These are phyloP conservation scores for Acrocera orbiculus DNA, from an alignment of 2,888 invertebrate species.

Conservation along the genomic window DNA sequence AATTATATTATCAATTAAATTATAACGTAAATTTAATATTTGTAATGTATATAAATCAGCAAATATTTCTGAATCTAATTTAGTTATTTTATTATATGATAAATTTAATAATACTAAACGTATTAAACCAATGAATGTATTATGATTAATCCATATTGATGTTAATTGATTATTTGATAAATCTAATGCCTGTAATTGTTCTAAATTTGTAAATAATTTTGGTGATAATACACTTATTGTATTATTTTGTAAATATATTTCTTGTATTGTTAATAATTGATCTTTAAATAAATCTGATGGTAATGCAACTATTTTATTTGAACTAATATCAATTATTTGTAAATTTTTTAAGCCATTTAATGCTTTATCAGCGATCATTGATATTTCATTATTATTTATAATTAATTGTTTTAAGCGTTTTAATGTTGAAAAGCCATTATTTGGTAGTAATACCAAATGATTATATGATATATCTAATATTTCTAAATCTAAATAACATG, in stretches of 20 bases:
- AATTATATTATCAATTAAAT: conserved; percentile 63
- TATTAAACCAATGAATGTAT: conserved; percentile 73
- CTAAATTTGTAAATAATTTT: conserved; percentile 68
- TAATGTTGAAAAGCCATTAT: conserved; percentile 63
- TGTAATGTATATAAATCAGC: conserved; percentile 71
- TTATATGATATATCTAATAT: conserved; percentile 69
- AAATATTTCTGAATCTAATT: conserved; percentile 67
- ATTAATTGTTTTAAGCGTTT: conserved; percentile 62
- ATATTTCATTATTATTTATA: conserved; percentile 75
- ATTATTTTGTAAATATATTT: conserved; percentile 82
- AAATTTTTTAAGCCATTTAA: conserved; percentile 63
- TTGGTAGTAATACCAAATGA: conserved; percentile 66
- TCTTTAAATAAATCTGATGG: conserved; percentile 74
- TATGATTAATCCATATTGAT: conserved; percentile 69
- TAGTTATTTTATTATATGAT: conserved; percentile 66
- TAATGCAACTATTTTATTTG: conserved; percentile 75
- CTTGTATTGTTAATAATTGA: conserved; percentile 59
- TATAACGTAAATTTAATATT: conserved; percentile 69
- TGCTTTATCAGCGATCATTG: conserved; percentile 71
- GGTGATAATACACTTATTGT: conserved; percentile 73
- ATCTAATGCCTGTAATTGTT: conserved; percentile 64
- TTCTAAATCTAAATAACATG: conserved; percentile 66
- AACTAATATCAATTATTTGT: conserved; percentile 72
- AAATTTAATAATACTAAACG: conserved; percentile 73
- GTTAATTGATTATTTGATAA: conserved; percentile 72